Evolutionary conservation across 2,113 vertebrate species (phyloP), one percentile per base, ranked within the genome.

Genomic region (Xenopus tropicalis): DNA sequence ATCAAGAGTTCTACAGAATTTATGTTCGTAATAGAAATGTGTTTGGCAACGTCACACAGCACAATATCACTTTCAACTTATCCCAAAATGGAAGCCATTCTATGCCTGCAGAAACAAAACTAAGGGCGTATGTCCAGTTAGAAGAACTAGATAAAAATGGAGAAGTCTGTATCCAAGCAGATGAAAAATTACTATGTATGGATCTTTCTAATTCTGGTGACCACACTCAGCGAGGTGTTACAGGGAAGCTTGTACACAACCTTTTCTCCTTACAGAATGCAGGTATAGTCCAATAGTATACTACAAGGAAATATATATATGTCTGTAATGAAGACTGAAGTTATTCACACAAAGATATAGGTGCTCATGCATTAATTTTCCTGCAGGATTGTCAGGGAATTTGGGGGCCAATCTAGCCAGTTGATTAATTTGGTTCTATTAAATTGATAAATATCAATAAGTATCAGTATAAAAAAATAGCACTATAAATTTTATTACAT

Each of bases 11-110:
- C 16, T 90, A 92, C 76, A 84, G 84, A 10, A n/a, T 94, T 57
- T 85, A 84, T 19, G 79, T 95, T 43, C 84, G 78, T 68, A 91
- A 87, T 76, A 86, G 84, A 63, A 81, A 79, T 0, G 77, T 78
- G 6, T 77, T 80, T 68, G 78, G 78, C 65, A 84, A 80, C 6
- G 10, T 52, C 58, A 78, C 63, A 0, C 0, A 71, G 2, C 79
- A 56, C 72, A 83, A 66, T 1, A 0, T 87, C 23, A 69, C 71
- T 23, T 64, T 82, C 29, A 22, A 65, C 9, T 0, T 87, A 2
- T 48, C 61, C 62, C 87, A 88, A 79, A 90, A 87, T 1, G 56
- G 80, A 66, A 86, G 62, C 22, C 59, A 14, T 48, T 65, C 71
- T 52, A 51, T 85, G 20, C 84, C 82, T 0, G 14, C 1, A 20